These are phyloP conservation scores for Drosophila mercatorum DNA, from an alignment of 2,888 invertebrate species.

Conservation along the genomic window DNA sequence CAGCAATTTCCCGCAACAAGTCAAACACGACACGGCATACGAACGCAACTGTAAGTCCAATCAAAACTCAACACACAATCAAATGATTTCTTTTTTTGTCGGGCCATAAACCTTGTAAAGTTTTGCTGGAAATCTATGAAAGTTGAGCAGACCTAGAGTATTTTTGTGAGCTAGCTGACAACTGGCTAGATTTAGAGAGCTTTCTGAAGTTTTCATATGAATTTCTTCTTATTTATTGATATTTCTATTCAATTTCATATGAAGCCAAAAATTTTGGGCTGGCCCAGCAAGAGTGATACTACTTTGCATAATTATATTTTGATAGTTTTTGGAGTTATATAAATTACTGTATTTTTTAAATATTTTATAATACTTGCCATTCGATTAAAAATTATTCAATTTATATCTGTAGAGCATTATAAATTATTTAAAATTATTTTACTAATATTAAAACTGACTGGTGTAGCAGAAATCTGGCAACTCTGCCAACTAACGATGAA, in stretches of 20 bases:
- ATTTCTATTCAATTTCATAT: background rate
- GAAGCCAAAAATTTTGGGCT: background rate
- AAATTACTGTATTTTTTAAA: background rate
- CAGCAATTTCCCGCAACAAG: constrained; percentile 84
- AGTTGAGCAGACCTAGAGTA: background rate
- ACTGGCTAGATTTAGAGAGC: background rate
- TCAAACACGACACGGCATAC: constrained; percentile 83
- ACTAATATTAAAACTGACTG: background rate
- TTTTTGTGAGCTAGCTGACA: background rate
- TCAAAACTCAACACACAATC: constrained; percentile 8
- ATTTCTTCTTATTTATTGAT: background rate
- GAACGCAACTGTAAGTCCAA: constrained; percentile 83
- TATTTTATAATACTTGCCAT: background rate
- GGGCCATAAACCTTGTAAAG: constrained; percentile 11
- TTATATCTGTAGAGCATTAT: background rate
- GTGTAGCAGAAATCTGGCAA: too few relatives aligned
- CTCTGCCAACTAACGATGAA: too few relatives aligned
- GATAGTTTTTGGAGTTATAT: background rate
- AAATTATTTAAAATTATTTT: background rate
- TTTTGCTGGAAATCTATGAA: background rate
- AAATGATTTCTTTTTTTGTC: background rate
- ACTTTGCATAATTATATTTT: background rate
- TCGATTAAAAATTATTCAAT: background rate
- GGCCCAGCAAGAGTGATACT: background rate
- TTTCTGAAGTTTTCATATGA: background rate